Base-by-base conservation (phyloP, 64 coral and sea anemone species). In the Pocillopora damicornis region DNA sequence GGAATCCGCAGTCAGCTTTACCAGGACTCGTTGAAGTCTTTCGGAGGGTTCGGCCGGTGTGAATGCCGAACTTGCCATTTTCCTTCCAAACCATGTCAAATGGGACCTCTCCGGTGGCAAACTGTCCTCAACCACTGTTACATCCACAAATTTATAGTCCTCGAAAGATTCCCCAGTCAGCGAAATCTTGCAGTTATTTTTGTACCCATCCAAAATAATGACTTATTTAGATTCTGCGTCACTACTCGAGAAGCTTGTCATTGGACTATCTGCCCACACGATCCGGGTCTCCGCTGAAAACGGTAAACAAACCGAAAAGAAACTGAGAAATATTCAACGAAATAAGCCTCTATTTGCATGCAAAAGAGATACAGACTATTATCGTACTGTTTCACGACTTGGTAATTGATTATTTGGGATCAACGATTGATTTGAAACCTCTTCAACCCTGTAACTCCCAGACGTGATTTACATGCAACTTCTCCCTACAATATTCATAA, bases 21-120 rank as follows among this genome's bases (percentile, higher is more conserved):
- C 60, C 22, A 11, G 59, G 63, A 63, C 18, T 57, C 4, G 56
- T 57, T 15, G 79, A 23, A 59, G 68, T 8, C 26, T 67, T 78
- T 63, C 91, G 78, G 9, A 93, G 73, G 10, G 91, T 93, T 84
- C 87, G 91, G 5, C 91, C 91, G 22, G 60, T 89, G 23, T 85
- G 91, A 72, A 93, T 67, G 57, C 91, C 91, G 62, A 68, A 93
- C 62, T 93, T 93, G 15, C 87, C 73, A 13, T 1, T 81, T 83
- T 88, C 79, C 13, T 93, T 78, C 87, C 91, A 89, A 66, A 88
- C 87, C 91, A 89, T 89, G 23, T n/a, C 74, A 9, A 23, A n/a
- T 85, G 13, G 12, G 16, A 2, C 18, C 34, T n/a, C 42, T 85
- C 65, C 26, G 20, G 37, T 14, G 64, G 2, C 26, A 38, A 11